These are phyloP conservation scores for Amazona guildingii DNA, from an alignment of 2,113 vertebrate species.

Conservation along the genomic window DNA sequence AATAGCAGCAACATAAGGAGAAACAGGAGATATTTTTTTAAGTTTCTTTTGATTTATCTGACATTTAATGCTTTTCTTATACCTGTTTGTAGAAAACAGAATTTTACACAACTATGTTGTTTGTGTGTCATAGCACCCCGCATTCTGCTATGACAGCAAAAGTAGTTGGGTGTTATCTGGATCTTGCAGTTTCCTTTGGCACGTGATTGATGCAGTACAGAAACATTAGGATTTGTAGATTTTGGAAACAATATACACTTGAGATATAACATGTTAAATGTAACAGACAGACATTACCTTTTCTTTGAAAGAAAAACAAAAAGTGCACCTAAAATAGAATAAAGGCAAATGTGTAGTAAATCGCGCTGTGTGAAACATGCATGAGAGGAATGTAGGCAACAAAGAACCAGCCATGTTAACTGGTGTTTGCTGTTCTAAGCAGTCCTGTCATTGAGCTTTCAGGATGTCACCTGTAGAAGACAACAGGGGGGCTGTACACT, in stretches of 20 bases:
- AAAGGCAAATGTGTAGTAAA: not conserved
- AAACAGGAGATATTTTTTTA: not conserved
- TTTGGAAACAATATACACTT: not conserved
- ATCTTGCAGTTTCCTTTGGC: not conserved
- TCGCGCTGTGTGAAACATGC: not conserved
- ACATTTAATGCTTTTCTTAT: not conserved
- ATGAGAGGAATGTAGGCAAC: not conserved
- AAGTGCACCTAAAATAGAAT: not conserved
- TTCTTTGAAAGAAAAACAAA: not conserved
- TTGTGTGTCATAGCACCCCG: not conserved
- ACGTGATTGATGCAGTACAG: not conserved
- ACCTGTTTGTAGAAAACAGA: not conserved
- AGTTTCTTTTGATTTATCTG: not conserved
- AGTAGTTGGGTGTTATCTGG: not conserved
- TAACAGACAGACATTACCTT: not conserved
- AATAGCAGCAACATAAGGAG: not conserved
- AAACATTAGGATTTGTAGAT: not conserved
- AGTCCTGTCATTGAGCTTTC: not conserved
- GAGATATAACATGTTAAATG: not conserved
- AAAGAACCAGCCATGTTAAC: not conserved
- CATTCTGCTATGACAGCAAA: not conserved
- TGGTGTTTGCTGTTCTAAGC: not conserved
- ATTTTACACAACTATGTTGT: not conserved
- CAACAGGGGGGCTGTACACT: not conserved
- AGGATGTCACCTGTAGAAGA: not conserved